These are phyloP conservation scores for Allolobophora icterica DNA, from an alignment of 2,888 invertebrate species.

Conservation along the genomic window DNA sequence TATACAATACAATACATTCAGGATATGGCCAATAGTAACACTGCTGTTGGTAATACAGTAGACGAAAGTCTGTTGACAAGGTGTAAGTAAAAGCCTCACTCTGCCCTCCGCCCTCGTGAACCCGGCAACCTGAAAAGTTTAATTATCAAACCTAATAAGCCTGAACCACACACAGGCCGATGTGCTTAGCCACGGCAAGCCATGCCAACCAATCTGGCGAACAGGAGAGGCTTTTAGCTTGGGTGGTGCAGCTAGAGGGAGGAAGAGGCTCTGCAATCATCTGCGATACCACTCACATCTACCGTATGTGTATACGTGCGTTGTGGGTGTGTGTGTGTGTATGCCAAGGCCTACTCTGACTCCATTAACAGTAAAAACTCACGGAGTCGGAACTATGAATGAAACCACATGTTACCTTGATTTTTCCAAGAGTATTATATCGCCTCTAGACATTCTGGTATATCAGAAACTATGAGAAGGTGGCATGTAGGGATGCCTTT, in stretches of 20 bases:
- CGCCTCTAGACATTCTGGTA: background rate
- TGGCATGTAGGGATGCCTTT: background rate
- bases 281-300: slow-evolving; percentile 1
- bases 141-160: slow-evolving; percentile 12
- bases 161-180: background rate
- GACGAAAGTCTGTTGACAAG: background rate
- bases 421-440: background rate
- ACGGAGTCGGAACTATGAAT: background rate
- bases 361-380: background rate
- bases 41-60: background rate
- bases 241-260: background rate
- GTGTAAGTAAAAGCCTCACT: slow-evolving; percentile 1
- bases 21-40: background rate
- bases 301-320: background rate
- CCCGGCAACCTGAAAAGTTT: background rate
- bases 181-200: background rate
- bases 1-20: no score
- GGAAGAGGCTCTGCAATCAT: background rate
- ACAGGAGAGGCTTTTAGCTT: background rate
- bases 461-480: background rate
- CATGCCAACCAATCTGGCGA: background rate
- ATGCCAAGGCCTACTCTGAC: background rate
- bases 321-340: background rate
- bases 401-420: background rate
- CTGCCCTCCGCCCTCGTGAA: background rate